phyloP scores from a whole-genome alignment of 2,797 vertebrate genomes.

The Cossypha niveicapilla region DNA sequence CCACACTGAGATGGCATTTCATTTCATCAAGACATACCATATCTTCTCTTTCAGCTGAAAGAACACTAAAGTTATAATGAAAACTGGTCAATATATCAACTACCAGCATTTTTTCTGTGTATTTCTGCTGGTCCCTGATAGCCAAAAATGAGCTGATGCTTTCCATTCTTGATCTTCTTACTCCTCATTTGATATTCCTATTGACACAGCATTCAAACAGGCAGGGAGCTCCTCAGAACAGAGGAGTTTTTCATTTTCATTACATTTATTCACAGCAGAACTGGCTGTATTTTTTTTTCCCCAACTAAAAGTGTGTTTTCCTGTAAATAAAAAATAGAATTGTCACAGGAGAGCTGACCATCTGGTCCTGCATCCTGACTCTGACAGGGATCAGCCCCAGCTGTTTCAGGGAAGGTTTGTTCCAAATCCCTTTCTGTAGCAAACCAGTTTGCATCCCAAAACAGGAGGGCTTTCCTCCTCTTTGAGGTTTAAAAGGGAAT shows the following conservation, averaged over 20 bases:
- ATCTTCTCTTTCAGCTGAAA: conserved; percentile 54
- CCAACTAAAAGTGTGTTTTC: background rate
- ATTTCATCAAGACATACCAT: conserved; percentile 63
- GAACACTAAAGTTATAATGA: conserved; percentile 39
- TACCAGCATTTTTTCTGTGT: background rate
- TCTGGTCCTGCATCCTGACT: background rate
- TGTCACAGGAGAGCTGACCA: background rate
- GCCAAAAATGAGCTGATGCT: conserved; percentile 13
- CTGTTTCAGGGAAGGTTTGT: background rate
- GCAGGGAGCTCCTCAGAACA: background rate
- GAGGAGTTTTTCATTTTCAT: background rate
- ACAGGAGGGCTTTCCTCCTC: background rate
- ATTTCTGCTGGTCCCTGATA: background rate
- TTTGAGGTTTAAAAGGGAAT: background rate
- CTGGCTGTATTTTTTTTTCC: rapidly evolving
- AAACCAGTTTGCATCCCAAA: background rate
- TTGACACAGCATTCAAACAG: background rate
- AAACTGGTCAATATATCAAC: conserved; percentile 48
- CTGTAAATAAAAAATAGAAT: background rate
- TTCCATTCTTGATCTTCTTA: background rate
- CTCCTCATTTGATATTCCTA: background rate
- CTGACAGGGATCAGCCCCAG: background rate
- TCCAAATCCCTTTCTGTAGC: background rate
- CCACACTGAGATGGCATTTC: conserved; percentile 33
- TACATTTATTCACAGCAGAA: background rate